Percentiles rank a stretch among this genome's conserved stretches.
Conservation (phyloP, 35 echinoderm and acorn worm genomes). For the Stichopus chloronotus region DNA sequence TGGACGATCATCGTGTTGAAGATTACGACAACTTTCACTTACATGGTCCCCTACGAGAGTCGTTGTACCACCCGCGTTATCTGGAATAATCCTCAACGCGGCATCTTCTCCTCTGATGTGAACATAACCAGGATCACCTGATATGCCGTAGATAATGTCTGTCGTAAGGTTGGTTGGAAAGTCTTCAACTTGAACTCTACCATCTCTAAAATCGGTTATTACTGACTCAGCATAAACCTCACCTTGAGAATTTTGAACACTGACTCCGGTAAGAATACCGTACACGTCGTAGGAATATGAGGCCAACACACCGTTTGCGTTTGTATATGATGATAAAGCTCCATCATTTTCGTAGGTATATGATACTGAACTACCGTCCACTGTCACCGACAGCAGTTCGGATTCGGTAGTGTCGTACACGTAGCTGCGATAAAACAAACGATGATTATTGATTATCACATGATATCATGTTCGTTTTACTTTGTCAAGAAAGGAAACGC, state of each 20-base stretch:
- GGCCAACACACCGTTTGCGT: neutral
- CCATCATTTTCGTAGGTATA: slow-evolving; percentile 40
- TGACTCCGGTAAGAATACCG: neutral
- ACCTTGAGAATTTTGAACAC: neutral
- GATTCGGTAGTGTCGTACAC: slow-evolving; percentile 12
- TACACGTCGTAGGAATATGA: neutral
- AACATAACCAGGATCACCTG: neutral
- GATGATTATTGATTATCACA: neutral
- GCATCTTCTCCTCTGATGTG: neutral
- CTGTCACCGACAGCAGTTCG: slow-evolving; percentile 3
- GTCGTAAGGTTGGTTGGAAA: slow-evolving; percentile 3
- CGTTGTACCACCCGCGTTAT: neutral
- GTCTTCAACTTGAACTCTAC: neutral
- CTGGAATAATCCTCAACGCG: neutral
- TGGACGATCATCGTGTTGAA: no score
- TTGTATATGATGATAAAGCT: slow-evolving; percentile 13
- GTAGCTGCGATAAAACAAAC: neutral
- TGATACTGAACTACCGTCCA: neutral
- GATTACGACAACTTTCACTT: no score
- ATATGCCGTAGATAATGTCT: slow-evolving; percentile 16
- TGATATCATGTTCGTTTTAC: no score
- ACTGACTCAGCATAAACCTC: slow-evolving; percentile 13
- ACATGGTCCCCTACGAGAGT: neutral
- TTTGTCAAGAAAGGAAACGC: no score
- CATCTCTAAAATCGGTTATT: slow-evolving; percentile 9